Evolutionary conservation across 1,140 invertebrate genomes (phyloP), one percentile per base, ranked within the genome.

Genomic region (Gryllus bimaculatus): DNA sequence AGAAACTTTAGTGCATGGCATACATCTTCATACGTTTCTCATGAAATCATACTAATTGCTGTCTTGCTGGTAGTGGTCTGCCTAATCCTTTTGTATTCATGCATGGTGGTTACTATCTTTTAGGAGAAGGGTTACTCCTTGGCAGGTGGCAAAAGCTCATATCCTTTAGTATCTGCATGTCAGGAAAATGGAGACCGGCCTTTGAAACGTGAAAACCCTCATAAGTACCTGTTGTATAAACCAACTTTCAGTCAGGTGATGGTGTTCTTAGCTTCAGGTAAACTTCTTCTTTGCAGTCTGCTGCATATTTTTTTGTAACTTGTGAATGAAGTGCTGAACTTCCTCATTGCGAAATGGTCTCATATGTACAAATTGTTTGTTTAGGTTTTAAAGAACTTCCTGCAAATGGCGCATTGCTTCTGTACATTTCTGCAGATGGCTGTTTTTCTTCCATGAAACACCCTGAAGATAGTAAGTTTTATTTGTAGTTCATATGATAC

Each of bases 191-290:
- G 92, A 48, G 87, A 88, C 79, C 84, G 88, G 20, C 89, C 90
- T 66, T 86, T 88, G 73, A 91, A 93, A 84, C 87, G 94, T 83
- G 95, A 97, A 85, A 98, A 98, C 89, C 97, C 97, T 18, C 96
- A 98, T 89, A 98, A 98, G 88, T 98, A 98, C 88, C 89, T 98
- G 81, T 89, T 99, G 81, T 98, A 96, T 87, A 98, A 97, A 86
- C 97, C 97, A 74, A 96, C 95, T 76, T 93, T 97, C 83, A 95
- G 94, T 85, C 96, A 98, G 87, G 91, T 98, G 48, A 90, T 97
- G 85, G 94, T 98, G 26, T 98, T 98, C 87, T 88, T 98, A 81
- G 93, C 96, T 54, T 98, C 96, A 82, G 95, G 94, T 81, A 80
- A 76, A 80, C 80, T 48, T 8, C 20, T 74, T 75, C 13, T 39